These are phyloP conservation scores for Chlamydotis undulata DNA, from an alignment of 2,113 vertebrate genomes.

Conservation along the genomic window DNA sequence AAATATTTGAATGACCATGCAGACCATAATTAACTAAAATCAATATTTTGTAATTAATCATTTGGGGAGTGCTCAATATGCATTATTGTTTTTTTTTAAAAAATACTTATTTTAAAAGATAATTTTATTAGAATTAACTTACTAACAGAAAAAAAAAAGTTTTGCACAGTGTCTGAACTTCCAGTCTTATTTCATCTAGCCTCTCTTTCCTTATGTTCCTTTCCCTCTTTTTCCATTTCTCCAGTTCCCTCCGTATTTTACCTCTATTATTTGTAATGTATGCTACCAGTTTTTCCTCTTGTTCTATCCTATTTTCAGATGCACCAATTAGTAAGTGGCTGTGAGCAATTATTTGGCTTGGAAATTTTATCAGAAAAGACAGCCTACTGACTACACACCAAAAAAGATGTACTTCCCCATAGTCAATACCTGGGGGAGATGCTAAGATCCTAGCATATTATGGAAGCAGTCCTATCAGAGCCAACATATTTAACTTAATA, in stretches of 20 bases:
- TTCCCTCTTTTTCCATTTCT: not conserved
- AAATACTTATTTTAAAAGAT: not conserved
- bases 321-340: not conserved
- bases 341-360: not conserved
- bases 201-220: not conserved
- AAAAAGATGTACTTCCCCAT: not conserved
- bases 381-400: not conserved
- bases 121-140: not conserved
- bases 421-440: not conserved
- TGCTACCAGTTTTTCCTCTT: not conserved
- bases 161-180: not conserved
- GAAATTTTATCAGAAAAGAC: not conserved
- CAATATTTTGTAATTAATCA: not conserved
- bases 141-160: not conserved
- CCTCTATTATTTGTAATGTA: not conserved
- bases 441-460: not conserved
- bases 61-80: not conserved
- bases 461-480: not conserved
- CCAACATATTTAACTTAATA: not conserved
- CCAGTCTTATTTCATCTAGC: not conserved
- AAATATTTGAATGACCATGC: not conserved
- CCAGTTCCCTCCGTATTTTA: not conserved
- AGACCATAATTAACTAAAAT: not conserved
- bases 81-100: not conserved
- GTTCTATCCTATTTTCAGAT: not conserved